A percentile compares a stretch with the other conserved stretches of the same genome.
phyloP scores from a whole-genome alignment of 2,888 invertebrate genomes.

The Caenorhabditis sp. region DNA sequence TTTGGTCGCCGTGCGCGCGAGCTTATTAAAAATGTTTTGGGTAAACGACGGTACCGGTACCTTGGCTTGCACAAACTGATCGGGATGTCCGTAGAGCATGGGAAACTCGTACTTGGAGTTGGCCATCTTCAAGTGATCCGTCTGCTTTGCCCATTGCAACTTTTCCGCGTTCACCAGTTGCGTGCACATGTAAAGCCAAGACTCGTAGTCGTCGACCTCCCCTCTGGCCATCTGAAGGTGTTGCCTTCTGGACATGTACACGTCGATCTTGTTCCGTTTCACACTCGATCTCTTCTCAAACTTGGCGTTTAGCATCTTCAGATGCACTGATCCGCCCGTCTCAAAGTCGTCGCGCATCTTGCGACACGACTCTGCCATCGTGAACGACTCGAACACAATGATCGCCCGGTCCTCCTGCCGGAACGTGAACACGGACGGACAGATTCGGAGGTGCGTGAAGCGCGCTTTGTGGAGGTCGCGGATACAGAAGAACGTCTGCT shows the following conservation, averaged over 20 bases:
- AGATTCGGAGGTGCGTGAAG: slow-evolving; percentile 12
- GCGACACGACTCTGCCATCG: slow-evolving; percentile 4
- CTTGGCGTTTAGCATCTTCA: not conserved
- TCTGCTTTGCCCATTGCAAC: slow-evolving; percentile 10
- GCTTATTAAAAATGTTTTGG: too few relatives aligned
- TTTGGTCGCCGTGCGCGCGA: too few relatives aligned
- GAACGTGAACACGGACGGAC: slow-evolving; percentile 2
- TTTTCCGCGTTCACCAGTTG: slow-evolving; percentile 16
- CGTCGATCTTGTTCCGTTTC: not conserved
- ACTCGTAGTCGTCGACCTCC: slow-evolving; percentile 38
- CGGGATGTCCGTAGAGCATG: slow-evolving; percentile 1
- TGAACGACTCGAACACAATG: not conserved
- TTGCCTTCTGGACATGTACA: slow-evolving; percentile 35
- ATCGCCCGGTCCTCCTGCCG: not conserved
- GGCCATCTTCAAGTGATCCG: slow-evolving; percentile 3
- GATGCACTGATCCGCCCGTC: not conserved
- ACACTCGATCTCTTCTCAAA: not conserved
- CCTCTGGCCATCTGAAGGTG: slow-evolving; percentile 32
- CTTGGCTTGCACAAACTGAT: too few relatives aligned
- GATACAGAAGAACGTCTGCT: slow-evolving; percentile 35
- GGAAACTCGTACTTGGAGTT: slow-evolving; percentile 12
- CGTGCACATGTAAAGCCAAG: slow-evolving; percentile 39
- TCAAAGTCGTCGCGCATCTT: not conserved
- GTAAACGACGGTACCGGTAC: too few relatives aligned
- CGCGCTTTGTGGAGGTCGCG: slow-evolving; percentile 39